A percentile compares a stretch with the other conserved stretches of the same genome.
phyloP scores from a whole-genome alignment of 2,888 invertebrate species.

The Notodonta dromedarius region DNA sequence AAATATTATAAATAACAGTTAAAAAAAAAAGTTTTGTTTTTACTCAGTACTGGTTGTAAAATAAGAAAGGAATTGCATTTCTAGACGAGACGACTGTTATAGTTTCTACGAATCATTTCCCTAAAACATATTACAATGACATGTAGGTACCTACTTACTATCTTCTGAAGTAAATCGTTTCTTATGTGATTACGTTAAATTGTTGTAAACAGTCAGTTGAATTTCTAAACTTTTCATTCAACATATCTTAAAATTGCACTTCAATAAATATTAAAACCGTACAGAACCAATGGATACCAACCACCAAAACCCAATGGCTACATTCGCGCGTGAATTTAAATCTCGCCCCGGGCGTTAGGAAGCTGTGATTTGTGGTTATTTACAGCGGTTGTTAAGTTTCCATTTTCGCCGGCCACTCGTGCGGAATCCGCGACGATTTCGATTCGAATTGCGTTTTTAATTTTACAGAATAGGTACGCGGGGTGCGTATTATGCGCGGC shows the following conservation, averaged over 20 bases:
- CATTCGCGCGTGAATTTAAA: slow-evolving; percentile 79
- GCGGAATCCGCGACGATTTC: slow-evolving; percentile 75
- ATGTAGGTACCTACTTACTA: too few relatives aligned
- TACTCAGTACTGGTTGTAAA: too few relatives aligned
- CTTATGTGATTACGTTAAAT: too few relatives aligned
- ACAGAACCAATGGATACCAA: slow-evolving; percentile 49
- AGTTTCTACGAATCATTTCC: too few relatives aligned
- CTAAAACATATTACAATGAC: too few relatives aligned
- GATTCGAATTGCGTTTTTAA: slow-evolving; percentile 77
- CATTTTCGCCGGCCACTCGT: slow-evolving; percentile 74
- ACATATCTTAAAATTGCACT: too few relatives aligned
- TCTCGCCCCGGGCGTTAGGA: slow-evolving; percentile 79
- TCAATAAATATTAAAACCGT: neutral
- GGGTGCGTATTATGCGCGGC: slow-evolving; percentile 41
- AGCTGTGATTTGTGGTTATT: slow-evolving; percentile 83
- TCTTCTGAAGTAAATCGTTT: too few relatives aligned
- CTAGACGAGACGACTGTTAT: too few relatives aligned
- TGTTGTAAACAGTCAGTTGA: too few relatives aligned
- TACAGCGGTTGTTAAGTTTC: slow-evolving; percentile 81
- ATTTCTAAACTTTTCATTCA: too few relatives aligned
- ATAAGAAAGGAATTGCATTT: too few relatives aligned
- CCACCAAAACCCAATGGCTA: slow-evolving; percentile 53
- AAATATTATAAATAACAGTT: slow-evolving; percentile 6
- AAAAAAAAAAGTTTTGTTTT: too few relatives aligned
- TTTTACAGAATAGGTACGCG: slow-evolving; percentile 68